Conservation (phyloP, 2,888 invertebrate genomes). For the Macroteleia sp. region DNA sequence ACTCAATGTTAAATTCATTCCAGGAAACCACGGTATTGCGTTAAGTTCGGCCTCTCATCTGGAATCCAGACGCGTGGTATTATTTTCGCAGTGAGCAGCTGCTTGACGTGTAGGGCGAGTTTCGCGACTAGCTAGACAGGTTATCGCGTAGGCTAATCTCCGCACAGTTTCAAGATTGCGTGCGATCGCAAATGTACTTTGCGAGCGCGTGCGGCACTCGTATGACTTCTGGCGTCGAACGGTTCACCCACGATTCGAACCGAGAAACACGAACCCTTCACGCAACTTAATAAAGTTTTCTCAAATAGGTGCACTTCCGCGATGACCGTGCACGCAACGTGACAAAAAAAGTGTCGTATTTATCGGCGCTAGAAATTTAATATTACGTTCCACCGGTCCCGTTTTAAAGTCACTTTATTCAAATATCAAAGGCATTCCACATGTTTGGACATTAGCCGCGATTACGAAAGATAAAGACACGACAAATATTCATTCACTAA, state of each 20-base stretch:
- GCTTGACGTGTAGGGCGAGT: slow-evolving; percentile 36
- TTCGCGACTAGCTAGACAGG: slow-evolving; percentile 38
- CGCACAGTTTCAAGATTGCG: slow-evolving; percentile 40
- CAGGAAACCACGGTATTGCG: slow-evolving; percentile 5
- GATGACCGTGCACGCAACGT: slow-evolving; percentile 36
- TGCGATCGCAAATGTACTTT: slow-evolving; percentile 36
- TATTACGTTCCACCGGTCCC: slow-evolving; percentile 64
- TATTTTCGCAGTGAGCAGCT: slow-evolving; percentile 25
- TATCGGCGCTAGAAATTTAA: slow-evolving; percentile 12
- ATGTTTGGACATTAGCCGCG: not conserved
- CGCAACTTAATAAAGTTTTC: slow-evolving; percentile 52
- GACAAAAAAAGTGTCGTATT: slow-evolving; percentile 27
- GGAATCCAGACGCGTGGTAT: slow-evolving; percentile 33
- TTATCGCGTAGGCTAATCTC: slow-evolving; percentile 54
- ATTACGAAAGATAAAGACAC: not conserved
- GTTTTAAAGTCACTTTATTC: slow-evolving; percentile 17
- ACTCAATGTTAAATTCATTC: slow-evolving; percentile 24
- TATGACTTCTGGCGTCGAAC: slow-evolving; percentile 42
- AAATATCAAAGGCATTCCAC: slow-evolving; percentile 18
- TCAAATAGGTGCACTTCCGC: slow-evolving; percentile 54
- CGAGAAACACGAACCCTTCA: slow-evolving; percentile 39
- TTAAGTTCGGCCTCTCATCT: slow-evolving; percentile 31
- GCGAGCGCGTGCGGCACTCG: slow-evolving; percentile 35
- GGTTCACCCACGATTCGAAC: slow-evolving; percentile 47
- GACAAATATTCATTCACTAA: no score